Evolutionary conservation across 2,113 vertebrate species (phyloP).

Genomic region (Colaptes auratus): DNA sequence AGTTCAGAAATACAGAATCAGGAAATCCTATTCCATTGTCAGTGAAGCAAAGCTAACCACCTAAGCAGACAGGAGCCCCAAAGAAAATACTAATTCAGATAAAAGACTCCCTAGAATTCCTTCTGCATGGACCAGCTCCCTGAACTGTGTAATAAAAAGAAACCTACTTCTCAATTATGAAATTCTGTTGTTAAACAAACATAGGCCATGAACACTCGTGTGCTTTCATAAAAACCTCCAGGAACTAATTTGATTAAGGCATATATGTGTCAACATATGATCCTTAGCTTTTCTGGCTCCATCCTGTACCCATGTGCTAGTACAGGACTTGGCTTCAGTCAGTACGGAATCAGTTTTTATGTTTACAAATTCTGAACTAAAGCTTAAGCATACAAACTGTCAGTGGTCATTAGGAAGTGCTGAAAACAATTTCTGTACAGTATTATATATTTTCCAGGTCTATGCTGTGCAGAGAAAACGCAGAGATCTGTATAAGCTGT

Average conservation of each 20-base stretch:
- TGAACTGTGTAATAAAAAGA: neutral
- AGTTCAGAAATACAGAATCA: neutral
- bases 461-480: neutral
- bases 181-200: neutral
- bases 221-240: neutral
- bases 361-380: neutral
- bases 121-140: neutral
- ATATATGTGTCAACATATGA: rapidly evolving
- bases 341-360: neutral
- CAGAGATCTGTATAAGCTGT: neutral
- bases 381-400: neutral
- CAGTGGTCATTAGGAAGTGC: neutral
- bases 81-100: neutral
- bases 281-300: neutral
- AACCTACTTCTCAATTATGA: neutral
- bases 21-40: neutral
- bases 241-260: neutral
- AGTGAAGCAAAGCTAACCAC: neutral
- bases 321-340: neutral
- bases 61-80: neutral
- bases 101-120: neutral
- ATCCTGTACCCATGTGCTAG: neutral
- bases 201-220: neutral
- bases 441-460: neutral
- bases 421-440: neutral